Conservation (phyloP, 2,888 invertebrate species). For the Ischnura elegans region DNA sequence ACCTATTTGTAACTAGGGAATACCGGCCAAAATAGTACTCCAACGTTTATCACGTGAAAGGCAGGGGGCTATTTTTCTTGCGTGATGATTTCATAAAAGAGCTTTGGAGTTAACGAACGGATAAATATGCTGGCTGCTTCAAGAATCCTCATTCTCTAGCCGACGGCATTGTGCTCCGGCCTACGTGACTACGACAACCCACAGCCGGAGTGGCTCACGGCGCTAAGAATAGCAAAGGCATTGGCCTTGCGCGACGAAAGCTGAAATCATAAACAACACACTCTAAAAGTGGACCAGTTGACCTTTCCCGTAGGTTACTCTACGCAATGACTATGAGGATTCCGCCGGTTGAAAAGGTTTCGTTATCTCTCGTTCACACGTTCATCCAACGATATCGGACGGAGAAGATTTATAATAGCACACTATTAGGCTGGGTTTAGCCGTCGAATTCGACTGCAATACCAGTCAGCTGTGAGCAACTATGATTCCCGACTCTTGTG, state of each 20-base stretch:
- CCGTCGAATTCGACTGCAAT: no score
- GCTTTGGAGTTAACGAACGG: no score
- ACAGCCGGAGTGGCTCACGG: background rate
- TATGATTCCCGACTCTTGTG: no score
- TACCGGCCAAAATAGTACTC: no score
- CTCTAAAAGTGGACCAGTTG: background rate
- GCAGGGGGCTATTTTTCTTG: no score
- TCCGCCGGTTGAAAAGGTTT: background rate
- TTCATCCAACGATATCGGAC: background rate
- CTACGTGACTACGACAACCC: background rate
- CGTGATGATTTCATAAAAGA: no score
- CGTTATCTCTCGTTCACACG: background rate
- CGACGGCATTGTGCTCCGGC: background rate
- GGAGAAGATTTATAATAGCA: background rate
- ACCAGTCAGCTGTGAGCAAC: no score
- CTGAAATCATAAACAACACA: conserved; percentile 18
- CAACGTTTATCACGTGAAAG: no score
- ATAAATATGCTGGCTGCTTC: background rate
- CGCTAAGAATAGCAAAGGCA: background rate
- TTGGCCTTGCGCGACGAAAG: background rate
- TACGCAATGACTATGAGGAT: background rate
- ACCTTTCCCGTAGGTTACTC: background rate
- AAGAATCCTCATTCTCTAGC: background rate
- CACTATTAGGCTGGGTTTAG: no score
- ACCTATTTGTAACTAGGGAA: no score